Base-by-base conservation (phyloP, 2,888 invertebrate species). In the Chaetoderma sp. region DNA sequence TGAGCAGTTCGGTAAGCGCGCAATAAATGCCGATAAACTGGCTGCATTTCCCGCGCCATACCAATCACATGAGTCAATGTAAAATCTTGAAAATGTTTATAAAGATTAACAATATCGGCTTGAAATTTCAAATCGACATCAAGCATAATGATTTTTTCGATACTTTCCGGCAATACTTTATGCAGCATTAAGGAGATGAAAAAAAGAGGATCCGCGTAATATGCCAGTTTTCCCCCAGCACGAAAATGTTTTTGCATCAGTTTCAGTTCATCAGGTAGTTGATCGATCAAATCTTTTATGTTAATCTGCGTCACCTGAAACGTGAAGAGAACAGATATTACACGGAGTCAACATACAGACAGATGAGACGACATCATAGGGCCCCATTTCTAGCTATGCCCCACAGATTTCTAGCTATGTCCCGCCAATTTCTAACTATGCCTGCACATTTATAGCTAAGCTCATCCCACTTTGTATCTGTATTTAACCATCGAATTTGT, bases 71-170 rank as follows among this genome's bases (percentile, higher is more conserved):
- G 90, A 55, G 89, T 86, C 0, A 88, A 73, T 27, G 89, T 88
- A 83, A 94, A 93, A 52, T 89, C 87, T 16, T 90, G 86, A 81
- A 94, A 94, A 77, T 92, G 89, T 16, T 89, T 83, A 79, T 92
- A 91, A 4, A 94, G 87, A 67, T 91, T 85, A 49, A 88, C 88
- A 42, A 94, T 88, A 83, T 93, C 92, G 25, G 89, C 89, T 73
- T 90, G 89, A 83, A 94, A 91, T 85, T 91, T 91, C 55, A 92
- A 90, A 87, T 94, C 94, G 74, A 92, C 91, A 87, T 94, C 94
- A 56, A 94, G 87, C 87, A 94, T 89, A 69, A 93, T 90, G 18
- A 92, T 91, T 70, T 88, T 86, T 28, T 89, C 87, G 78, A 93
- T 89, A 57, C 88, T 83, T 2, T 77, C 66, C 13, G 92, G 91